Base-by-base conservation (phyloP, 2,113 vertebrate genomes). In the Rhabdornis inornatus region DNA sequence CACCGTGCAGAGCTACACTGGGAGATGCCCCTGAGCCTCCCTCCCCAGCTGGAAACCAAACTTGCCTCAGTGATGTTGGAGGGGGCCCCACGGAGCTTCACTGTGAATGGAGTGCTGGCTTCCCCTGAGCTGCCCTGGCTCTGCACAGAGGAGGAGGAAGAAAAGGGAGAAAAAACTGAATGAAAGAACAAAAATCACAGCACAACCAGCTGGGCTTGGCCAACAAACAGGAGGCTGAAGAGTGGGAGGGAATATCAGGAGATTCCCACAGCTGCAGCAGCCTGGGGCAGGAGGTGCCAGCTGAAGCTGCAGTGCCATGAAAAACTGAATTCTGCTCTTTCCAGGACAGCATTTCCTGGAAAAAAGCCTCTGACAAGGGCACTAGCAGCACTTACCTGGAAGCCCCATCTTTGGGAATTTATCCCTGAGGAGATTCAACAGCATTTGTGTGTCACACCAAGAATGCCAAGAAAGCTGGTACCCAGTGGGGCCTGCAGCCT, bases 71-170 rank as follows among this genome's bases (percentile, higher is more conserved):
- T 99, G 88, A 99, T 97, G 8, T 87, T 99, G 25, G 98, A 99
- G 0, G 99, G 99, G 11, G 96, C 98, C 70, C 99, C 99, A 65
- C 98, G 98, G 22, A 99, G 98, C 74, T 99, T 99, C 93, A 99
- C 98, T 0, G 99, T 99, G 97, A 99, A 97, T 0, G 97, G 95
- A 4, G 98, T 99, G 39, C 93, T 96, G 13, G 98, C 97, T 63
- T 98, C 97, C 8, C 30, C 97, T 91, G 98, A 94, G 52, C 21
- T 53, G 21, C 74, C 77, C 52, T 70, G 77, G 31, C 39, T 87
- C 91, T 98, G 96, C 40, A 71, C 15, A 91, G 7, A 57, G 25
- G 17, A 35, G 4, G 2, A 25, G n/a, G 1, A 2, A 24, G 2
- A 14, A 23, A 30, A 11, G 7, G 47, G 19, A 18, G 9, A 27